phyloP scores from a whole-genome alignment of 2,113 vertebrate species.

The Todiramphus chloris region DNA sequence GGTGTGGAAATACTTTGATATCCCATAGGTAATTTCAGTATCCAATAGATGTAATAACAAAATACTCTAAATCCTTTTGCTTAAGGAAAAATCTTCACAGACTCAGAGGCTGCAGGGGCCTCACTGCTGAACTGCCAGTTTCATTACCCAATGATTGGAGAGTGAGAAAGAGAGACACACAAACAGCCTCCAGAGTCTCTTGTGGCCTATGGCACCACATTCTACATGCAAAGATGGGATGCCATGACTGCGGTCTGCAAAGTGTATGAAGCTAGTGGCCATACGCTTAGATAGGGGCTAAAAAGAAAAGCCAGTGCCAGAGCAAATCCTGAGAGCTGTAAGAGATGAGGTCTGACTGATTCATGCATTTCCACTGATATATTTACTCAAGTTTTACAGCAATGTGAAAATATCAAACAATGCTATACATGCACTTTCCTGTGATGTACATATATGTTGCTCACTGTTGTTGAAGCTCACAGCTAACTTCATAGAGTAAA shows the following conservation, averaged over 20 bases:
- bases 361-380: neutral
- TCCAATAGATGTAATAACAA: neutral
- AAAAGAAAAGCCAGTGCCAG: neutral
- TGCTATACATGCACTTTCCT: neutral
- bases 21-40: neutral
- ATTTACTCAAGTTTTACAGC: rapidly evolving
- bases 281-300: neutral
- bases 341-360: neutral
- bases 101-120: neutral
- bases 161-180: neutral
- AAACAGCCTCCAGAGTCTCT: neutral
- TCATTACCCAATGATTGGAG: neutral
- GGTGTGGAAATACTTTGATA: neutral
- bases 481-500: neutral
- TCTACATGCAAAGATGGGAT: neutral
- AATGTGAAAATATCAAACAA: neutral
- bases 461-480: neutral
- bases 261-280: neutral
- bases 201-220: neutral
- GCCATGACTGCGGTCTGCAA: neutral
- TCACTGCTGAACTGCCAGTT: neutral
- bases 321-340: neutral
- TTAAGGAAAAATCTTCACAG: neutral
- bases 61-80: neutral
- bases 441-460: rapidly evolving